Evolutionary conservation across 2,797 vertebrate species (phyloP).

Genomic region (Pseudotriccus pelzelni): DNA sequence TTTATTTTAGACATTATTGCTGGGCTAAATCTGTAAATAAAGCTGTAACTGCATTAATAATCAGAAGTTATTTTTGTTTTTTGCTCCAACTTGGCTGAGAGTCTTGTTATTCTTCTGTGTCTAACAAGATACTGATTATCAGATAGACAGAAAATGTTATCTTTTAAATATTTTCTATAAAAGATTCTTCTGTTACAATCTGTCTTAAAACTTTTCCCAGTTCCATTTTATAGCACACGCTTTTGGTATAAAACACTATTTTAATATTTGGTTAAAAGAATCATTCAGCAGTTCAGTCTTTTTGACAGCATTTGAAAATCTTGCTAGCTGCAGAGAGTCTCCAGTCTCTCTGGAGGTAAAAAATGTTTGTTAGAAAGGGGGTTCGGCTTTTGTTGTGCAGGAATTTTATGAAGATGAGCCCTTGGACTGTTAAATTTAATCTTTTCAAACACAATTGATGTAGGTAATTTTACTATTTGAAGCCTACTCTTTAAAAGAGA

Average conservation of each 20-base stretch:
- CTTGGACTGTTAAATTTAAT: not conserved
- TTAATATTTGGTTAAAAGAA: constrained; percentile 8
- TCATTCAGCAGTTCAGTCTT: not conserved
- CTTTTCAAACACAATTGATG: not conserved
- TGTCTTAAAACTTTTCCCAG: not conserved
- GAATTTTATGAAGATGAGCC: not conserved
- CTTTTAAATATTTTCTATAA: not conserved
- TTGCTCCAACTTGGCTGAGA: not conserved
- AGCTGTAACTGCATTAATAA: not conserved
- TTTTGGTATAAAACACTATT: not conserved
- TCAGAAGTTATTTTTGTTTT: not conserved
- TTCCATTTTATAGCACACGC: not conserved
- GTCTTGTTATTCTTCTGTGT: not conserved
- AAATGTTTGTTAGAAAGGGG: not conserved
- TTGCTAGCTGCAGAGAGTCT: not conserved
- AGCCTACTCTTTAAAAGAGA: not conserved
- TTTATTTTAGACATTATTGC: not conserved
- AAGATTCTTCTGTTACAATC: not conserved
- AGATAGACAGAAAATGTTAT: not conserved
- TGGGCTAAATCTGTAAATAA: not conserved
- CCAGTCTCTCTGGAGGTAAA: not conserved
- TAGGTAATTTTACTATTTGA: not conserved
- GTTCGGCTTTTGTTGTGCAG: not conserved
- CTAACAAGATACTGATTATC: not conserved
- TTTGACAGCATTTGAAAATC: not conserved